phyloP scores from a whole-genome alignment of 2,797 vertebrate species.

The Takifugu ocellatus region DNA sequence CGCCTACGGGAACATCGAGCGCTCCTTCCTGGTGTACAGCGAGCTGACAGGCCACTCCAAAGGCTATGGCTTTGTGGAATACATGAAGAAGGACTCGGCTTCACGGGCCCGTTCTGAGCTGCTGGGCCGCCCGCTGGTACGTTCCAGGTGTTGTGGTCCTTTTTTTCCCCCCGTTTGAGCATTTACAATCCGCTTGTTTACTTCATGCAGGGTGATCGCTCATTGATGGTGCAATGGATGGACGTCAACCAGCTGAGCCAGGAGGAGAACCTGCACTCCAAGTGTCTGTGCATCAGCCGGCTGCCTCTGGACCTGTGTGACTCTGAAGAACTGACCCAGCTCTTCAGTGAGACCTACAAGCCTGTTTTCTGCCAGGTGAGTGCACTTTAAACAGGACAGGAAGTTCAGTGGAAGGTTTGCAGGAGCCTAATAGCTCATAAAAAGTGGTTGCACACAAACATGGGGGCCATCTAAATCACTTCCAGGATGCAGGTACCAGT shows the following conservation, averaged over 20 bases:
- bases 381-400: background rate
- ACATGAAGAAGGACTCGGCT: conserved; percentile 99
- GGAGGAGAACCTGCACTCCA: conserved; percentile 91
- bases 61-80: conserved; percentile 97
- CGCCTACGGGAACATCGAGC: conserved; percentile 90
- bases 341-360: conserved; percentile 87
- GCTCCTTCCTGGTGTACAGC: conserved; percentile 93
- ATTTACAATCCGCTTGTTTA: background rate
- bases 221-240: conserved; percentile 95
- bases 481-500: conserved; percentile 11
- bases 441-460: background rate
- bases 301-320: conserved; percentile 84
- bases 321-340: conserved; percentile 83
- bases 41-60: conserved; percentile 90
- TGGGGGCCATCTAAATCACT: background rate
- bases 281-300: conserved; percentile 92
- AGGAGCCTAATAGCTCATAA: no score
- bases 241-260: conserved; percentile 91
- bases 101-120: conserved; percentile 91
- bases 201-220: conserved; percentile 74
- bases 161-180: background rate
- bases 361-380: conserved; percentile 95
- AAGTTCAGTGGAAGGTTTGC: no score
- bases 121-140: conserved; percentile 81
- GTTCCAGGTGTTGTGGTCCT: conserved; percentile 12